Evolutionary conservation across 1,140 invertebrate genomes (phyloP), one percentile per base, ranked within the genome.

Genomic region (Danaus plexippus): DNA sequence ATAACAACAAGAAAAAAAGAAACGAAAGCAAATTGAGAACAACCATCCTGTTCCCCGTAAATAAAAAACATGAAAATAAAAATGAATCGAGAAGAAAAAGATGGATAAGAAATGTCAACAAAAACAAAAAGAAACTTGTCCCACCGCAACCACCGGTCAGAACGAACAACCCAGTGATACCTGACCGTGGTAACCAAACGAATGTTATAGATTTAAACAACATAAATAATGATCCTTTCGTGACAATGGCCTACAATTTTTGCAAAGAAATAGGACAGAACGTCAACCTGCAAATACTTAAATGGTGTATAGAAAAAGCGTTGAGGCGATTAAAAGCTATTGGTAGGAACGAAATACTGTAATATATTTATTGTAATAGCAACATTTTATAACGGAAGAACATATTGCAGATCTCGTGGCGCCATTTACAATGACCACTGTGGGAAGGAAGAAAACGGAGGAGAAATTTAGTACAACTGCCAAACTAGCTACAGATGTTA

Each of bases 271-370:
- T 85, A 47, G 70, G 76, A 9, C 80, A 81, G 32, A 71, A 76
- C 65, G n/a, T 10, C 1, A 82, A 69, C 46, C 22, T 54, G 1
- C 71, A 78, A 57, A 63, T 68, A 11, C 51, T 85, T n/a, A 69
- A 61, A 45, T 84, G 80, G 79, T 85, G 82, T 46, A 61, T 85
- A 6, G 82, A 85, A 51, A 85, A 84, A 45, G 67, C 77, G 2
- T 62, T 85, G n/a, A 72, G 82, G 60, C 73, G 69, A 59, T 45
- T 85, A 9, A 64, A 74, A 59, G 56, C 61, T 61, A 69, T 84
- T 11, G 79, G 82, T 85, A 67, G 75, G 69, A 7, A 32, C 22
- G 4, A 15, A 15, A 32, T 32, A 22, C 18, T 32, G 7, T 3
- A 32, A 32, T 6, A 32, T 32, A 32, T 32, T 32, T 32, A 7